A percentile compares a stretch with the other conserved stretches of the same genome.
Evolutionary conservation across 2,888 invertebrate species (phyloP).

Genomic region (Cetonia aurata): DNA sequence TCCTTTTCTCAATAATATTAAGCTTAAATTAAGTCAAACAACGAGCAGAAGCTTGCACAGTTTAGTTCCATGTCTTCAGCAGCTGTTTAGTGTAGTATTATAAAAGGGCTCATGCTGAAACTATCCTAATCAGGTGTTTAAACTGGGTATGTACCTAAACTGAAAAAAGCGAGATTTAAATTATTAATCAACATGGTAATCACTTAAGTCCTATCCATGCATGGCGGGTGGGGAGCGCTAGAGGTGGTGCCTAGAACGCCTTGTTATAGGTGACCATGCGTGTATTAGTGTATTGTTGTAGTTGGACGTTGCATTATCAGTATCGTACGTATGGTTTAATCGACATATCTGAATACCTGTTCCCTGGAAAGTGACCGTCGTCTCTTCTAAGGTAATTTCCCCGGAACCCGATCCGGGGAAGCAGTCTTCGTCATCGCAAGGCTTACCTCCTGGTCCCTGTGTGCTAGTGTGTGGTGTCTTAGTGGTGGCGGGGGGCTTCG

Average conservation of each 20-base stretch:
- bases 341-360: conserved; percentile 61
- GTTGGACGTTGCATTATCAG: neutral
- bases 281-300: conserved; percentile 11
- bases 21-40: too few relatives aligned
- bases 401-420: conserved; percentile 85
- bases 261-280: conserved; percentile 9
- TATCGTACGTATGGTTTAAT: neutral
- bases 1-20: too few relatives aligned
- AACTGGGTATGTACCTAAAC: neutral
- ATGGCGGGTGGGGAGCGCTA: too few relatives aligned
- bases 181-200: too few relatives aligned
- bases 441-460: conserved; percentile 55
- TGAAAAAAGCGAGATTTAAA: neutral
- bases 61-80: too few relatives aligned
- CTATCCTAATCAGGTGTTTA: neutral
- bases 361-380: conserved; percentile 69
- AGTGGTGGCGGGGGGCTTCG: conserved; percentile 76
- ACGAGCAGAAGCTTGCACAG: too few relatives aligned
- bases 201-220: too few relatives aligned
- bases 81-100: too few relatives aligned
- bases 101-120: too few relatives aligned
- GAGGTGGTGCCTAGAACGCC: neutral
- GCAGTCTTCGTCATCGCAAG: conserved; percentile 86
- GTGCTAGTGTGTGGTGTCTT: conserved; percentile 56
- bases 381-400: conserved; percentile 76